phyloP scores from a whole-genome alignment of 37 sponge, comb jelly and placozoan genomes.

The Aphrocallistes beatrix region DNA sequence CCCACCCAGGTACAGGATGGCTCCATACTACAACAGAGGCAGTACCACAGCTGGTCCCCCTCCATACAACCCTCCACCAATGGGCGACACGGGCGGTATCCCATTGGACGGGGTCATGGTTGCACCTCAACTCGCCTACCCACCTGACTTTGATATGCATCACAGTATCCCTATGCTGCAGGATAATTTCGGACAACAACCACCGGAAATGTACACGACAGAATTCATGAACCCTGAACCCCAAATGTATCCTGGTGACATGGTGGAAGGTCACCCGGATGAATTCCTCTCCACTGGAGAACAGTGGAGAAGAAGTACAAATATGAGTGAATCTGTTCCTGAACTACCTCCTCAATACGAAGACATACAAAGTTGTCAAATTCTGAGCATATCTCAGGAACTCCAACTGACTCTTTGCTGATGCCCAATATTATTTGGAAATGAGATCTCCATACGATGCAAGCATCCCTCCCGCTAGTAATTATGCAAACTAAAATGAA shows the following conservation, averaged over 20 bases:
- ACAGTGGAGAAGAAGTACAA: too few relatives aligned
- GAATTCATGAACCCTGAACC: not conserved
- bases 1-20: not conserved
- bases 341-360: too few relatives aligned
- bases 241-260: constrained; percentile 5
- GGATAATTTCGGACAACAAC: not conserved
- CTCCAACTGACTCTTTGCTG: too few relatives aligned
- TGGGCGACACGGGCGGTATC: not conserved
- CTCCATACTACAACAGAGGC: not conserved
- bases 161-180: not conserved
- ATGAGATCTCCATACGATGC: too few relatives aligned
- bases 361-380: too few relatives aligned
- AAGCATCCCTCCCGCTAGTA: too few relatives aligned
- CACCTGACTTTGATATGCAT: not conserved
- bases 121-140: not conserved
- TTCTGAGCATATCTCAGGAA: too few relatives aligned
- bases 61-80: not conserved
- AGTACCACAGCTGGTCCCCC: not conserved
- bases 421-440: too few relatives aligned
- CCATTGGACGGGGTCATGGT: not conserved
- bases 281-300: not conserved
- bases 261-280: not conserved
- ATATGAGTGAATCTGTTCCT: too few relatives aligned
- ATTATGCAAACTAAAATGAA: too few relatives aligned
- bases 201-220: not conserved